Evolutionary conservation across 2,113 vertebrate species (phyloP).

Genomic region (Cyphomyrus discorhynchus): DNA sequence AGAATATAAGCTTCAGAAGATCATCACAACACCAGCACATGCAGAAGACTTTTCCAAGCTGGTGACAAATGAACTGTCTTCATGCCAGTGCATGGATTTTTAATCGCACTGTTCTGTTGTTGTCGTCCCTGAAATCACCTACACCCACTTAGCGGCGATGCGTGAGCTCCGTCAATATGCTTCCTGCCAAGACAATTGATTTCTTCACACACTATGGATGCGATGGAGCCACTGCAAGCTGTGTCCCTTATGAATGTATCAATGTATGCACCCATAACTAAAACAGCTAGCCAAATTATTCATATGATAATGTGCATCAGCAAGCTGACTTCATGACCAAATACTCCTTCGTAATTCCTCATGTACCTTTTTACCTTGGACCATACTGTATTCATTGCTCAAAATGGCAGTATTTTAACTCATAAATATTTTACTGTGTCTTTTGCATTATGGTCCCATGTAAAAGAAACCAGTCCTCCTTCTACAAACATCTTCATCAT

Average conservation of each 20-base stretch:
- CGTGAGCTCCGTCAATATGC: neutral
- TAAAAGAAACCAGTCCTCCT: constrained; percentile 46
- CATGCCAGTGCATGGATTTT: neutral
- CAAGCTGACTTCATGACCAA: neutral
- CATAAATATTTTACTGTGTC: constrained; percentile 42
- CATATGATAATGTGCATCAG: neutral
- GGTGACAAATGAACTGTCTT: neutral
- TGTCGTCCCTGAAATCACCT: neutral
- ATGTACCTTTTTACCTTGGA: neutral
- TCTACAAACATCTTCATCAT: constrained; percentile 22
- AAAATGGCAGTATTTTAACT: constrained; percentile 42
- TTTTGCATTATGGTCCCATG: constrained; percentile 38
- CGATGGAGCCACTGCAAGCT: neutral
- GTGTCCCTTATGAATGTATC: neutral
- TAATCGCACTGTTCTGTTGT: neutral
- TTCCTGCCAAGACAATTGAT: constrained; percentile 11
- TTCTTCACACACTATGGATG: neutral
- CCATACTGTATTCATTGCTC: constrained; percentile 30
- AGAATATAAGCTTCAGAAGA: neutral
- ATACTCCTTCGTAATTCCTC: neutral
- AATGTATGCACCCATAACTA: neutral
- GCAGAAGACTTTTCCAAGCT: neutral
- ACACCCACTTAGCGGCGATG: neutral
- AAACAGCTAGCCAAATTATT: neutral
- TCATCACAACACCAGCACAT: neutral